These are phyloP conservation scores for Pseudopleuronectes americanus DNA, from an alignment of 2,797 vertebrate species.

Conservation along the genomic window DNA sequence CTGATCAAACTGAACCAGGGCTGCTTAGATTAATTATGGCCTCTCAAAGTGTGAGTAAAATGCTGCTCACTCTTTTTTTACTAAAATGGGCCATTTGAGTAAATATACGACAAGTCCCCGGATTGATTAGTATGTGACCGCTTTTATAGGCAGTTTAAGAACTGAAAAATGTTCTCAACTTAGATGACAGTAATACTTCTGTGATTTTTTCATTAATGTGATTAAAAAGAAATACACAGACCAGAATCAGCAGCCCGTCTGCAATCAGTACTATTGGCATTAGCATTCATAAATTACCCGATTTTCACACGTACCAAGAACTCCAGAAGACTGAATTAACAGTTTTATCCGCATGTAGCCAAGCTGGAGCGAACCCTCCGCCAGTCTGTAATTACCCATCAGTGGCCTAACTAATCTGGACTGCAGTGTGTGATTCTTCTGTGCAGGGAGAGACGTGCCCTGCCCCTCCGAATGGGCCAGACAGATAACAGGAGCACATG, in stretches of 20 bases:
- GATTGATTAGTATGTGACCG: no score
- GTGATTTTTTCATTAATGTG: conserved; percentile 8
- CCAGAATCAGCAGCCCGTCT: conserved; percentile 4
- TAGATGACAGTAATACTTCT: conserved; percentile 17
- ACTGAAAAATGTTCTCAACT: neutral
- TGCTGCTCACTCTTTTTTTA: no score
- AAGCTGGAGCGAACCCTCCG: conserved; percentile 22
- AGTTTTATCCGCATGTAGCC: conserved; percentile 18
- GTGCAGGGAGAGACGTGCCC: conserved; percentile 45
- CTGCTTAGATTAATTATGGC: conserved; percentile 19
- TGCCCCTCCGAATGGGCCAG: conserved; percentile 36
- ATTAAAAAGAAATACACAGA: conserved; percentile 11
- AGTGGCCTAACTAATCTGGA: conserved; percentile 43
- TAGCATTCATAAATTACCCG: conserved; percentile 3
- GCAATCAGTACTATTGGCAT: no score
- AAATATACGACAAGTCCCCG: no score
- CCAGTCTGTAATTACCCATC: conserved; percentile 49
- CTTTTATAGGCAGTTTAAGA: neutral
- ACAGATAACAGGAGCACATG: conserved; percentile 48
- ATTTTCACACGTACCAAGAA: neutral
- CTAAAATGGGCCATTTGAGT: no score
- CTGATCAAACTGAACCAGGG: neutral
- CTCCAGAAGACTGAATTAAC: conserved; percentile 8
- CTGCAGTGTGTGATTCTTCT: conserved; percentile 31
- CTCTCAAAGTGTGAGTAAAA: neutral